A percentile compares a stretch with the other conserved stretches of the same genome.
phyloP scores from a whole-genome alignment of 2,888 invertebrate genomes.

The Lampropteryx suffumata region DNA sequence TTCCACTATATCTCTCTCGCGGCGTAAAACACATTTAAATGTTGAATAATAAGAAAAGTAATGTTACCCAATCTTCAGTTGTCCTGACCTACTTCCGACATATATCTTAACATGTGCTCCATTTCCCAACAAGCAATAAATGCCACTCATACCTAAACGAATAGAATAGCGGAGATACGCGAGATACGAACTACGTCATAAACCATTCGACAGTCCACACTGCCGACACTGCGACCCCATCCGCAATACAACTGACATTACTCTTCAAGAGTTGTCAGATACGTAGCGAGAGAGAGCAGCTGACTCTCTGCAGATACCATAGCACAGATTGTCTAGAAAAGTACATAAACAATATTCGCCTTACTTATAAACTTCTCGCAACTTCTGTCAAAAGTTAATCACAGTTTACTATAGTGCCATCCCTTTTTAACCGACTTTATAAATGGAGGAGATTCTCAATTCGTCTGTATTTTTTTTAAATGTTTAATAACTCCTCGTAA shows the following conservation, averaged over 20 bases:
- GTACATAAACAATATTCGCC: too few relatives aligned
- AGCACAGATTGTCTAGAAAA: not conserved
- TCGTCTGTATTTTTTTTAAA: too few relatives aligned
- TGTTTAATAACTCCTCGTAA: too few relatives aligned
- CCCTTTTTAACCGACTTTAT: too few relatives aligned
- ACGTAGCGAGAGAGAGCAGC: conserved; percentile 8
- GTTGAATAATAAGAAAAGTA: not conserved
- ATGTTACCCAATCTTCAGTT: not conserved
- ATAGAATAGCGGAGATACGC: conserved; percentile 19
- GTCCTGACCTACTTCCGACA: conserved; percentile 1
- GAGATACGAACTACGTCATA: conserved; percentile 25
- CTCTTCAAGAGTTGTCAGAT: conserved; percentile 32
- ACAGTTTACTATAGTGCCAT: too few relatives aligned
- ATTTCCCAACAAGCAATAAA: conserved; percentile 20
- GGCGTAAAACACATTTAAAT: too few relatives aligned
- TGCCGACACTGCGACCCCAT: conserved; percentile 21
- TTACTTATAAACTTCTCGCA: too few relatives aligned
- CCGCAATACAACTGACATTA: conserved; percentile 51
- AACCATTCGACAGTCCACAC: conserved; percentile 35
- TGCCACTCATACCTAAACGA: conserved; percentile 16
- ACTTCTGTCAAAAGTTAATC: too few relatives aligned
- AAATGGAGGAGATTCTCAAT: too few relatives aligned
- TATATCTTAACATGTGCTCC: conserved; percentile 12
- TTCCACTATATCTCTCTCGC: too few relatives aligned
- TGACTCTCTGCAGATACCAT: not conserved